Conservation (phyloP, 2,113 vertebrate genomes). For the Hippoglossus stenolepis region DNA sequence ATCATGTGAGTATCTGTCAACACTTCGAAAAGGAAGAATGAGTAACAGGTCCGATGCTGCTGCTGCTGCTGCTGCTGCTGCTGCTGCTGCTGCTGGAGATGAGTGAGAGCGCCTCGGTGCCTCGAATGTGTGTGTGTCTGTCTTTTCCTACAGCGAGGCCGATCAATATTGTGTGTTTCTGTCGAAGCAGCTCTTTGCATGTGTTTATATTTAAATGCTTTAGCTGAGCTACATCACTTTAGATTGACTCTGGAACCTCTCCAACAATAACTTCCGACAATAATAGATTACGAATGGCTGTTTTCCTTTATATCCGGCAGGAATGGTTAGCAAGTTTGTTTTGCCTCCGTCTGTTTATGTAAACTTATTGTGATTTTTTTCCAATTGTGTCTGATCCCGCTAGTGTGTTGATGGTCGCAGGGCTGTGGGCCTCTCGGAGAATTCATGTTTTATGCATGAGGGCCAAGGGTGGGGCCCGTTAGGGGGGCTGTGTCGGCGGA, state of each 20-base stretch:
- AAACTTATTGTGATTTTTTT: constrained; percentile 49
- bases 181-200: background rate
- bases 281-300: constrained; percentile 16
- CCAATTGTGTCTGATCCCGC: constrained; percentile 39
- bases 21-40: constrained; percentile 57
- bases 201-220: background rate
- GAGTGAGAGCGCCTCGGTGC: constrained; percentile 33
- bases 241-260: background rate
- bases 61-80: constrained; percentile 11
- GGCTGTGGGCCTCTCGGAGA: constrained; percentile 64
- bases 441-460: constrained; percentile 80
- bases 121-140: constrained; percentile 38
- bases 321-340: constrained; percentile 19
- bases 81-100: constrained; percentile 32
- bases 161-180: constrained; percentile 45
- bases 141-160: constrained; percentile 25
- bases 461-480: constrained; percentile 68
- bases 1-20: constrained; percentile 74
- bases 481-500: constrained; percentile 52
- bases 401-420: constrained; percentile 44
- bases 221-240: background rate
- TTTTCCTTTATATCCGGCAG: constrained; percentile 33
- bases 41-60: constrained; percentile 44
- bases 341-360: constrained; percentile 9
- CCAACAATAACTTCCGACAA: background rate